phyloP scores from a whole-genome alignment of 1,140 invertebrate species.

The Nasonia longicornis region DNA sequence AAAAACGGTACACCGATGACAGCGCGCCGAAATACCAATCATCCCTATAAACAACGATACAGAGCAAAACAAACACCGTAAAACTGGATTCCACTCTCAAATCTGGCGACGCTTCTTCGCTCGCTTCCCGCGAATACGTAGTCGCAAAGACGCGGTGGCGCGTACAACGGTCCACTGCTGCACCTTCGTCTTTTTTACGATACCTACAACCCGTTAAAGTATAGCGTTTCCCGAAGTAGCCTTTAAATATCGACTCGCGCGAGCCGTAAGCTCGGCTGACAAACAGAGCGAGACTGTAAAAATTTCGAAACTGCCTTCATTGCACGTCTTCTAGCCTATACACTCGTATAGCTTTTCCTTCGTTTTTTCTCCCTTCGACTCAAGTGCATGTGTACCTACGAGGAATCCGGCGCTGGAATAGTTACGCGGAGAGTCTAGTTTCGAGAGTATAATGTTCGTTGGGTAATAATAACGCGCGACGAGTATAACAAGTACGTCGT shows the following conservation, averaged over 20 bases:
- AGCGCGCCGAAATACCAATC: not conserved
- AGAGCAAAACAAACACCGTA: not conserved
- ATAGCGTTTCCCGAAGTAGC: constrained; percentile 1
- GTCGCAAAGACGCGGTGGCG: not conserved
- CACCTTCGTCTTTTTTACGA: constrained; percentile 12
- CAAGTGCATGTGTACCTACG: too few species aligned
- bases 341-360: not conserved
- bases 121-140: not conserved
- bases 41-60: not conserved
- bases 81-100: not conserved
- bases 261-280: not conserved
- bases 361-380: not conserved
- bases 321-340: constrained; percentile 1
- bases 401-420: not conserved
- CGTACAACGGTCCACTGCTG: not conserved
- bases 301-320: constrained; percentile 31
- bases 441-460: not conserved
- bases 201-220: constrained; percentile 13
- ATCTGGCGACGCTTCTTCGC: not conserved
- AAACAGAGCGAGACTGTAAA: constrained; percentile 29
- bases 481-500: not conserved
- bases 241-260: constrained; percentile 24
- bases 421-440: not conserved
- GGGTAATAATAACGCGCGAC: not conserved
- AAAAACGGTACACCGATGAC: not conserved